Base-by-base conservation (phyloP, 2,797 vertebrate genomes). In the Salmo trutta region DNA sequence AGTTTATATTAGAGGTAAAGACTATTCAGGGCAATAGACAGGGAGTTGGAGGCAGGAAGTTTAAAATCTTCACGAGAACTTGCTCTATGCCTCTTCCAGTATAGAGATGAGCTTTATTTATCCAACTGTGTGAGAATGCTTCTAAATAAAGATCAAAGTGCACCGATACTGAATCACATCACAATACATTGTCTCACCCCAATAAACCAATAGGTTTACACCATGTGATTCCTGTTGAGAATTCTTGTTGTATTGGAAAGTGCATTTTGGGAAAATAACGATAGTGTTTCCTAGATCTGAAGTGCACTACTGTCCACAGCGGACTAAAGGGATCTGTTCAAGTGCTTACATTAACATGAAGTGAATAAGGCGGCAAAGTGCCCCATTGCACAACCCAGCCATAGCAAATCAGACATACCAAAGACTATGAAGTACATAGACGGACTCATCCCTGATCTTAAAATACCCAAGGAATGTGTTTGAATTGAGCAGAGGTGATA, bases 301-400 rank as follows among this genome's bases (percentile, higher is more conserved):
- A 36, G 72, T 62, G 31, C 19, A 62, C 29, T 31, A 15, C 56
- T 47, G 33, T 74, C 54, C 21, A 74, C 54, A 59, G 19, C 31
- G 56, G 12, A 62, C 54, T 64, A 74, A 74, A 33, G n/a, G 33
- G 51, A 74, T 64, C 41, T 74, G 54, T 74, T 74, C 31, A 74
- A 74, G 72, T 74, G 54, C 33, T 62, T 64, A 74, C 72, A 74
- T 56, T 64, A 31, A 62, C 72, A 62, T 1, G 72, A 62, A 36
- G 53, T 74, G 72, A 74, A 64, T 64, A 64, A 36, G 17, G 12
- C 36, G 31, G 29, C 52, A 53, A 54, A 72, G 71, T 16, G 71
- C 51, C 52, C 71, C 71, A 29, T 19, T 54, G 24, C 71, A 53
- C 51, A 72, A 53, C 52, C 16, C 24, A 29, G 71, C 71, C 15